phyloP scores from a whole-genome alignment of 2,888 invertebrate genomes.

The Tiliacea citrago region DNA sequence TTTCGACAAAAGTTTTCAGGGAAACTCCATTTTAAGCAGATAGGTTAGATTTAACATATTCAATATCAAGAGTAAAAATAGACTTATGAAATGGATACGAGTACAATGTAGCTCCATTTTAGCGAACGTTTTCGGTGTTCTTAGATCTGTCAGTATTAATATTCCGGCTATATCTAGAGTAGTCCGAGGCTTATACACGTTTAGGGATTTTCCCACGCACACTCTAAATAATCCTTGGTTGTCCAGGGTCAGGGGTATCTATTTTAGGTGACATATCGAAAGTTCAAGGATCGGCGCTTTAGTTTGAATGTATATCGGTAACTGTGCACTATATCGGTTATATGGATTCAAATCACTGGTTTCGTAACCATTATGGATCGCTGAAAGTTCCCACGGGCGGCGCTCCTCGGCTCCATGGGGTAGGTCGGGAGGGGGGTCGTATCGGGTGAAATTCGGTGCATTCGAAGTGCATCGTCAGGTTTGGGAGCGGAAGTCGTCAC shows the following conservation, averaged over 20 bases:
- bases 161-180: neutral
- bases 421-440: conserved; percentile 75
- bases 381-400: conserved; percentile 46
- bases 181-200: neutral
- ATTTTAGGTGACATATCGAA: conserved; percentile 24
- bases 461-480: conserved; percentile 82
- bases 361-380: conserved; percentile 59
- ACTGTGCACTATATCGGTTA: conserved; percentile 5
- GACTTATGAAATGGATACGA: neutral
- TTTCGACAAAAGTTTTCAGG: too few relatives aligned
- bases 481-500: conserved; percentile 83
- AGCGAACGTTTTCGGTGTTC: neutral
- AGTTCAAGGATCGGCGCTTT: conserved; percentile 18
- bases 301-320: conserved; percentile 19
- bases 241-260: neutral
- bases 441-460: conserved; percentile 75
- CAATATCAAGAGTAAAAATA: neutral
- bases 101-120: neutral
- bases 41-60: too few relatives aligned
- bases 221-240: neutral
- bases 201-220: conserved; percentile 24
- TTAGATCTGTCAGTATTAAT: neutral
- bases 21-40: too few relatives aligned
- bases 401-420: conserved; percentile 69
- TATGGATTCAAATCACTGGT: conserved; percentile 39